Evolutionary conservation across 2,113 vertebrate genomes (phyloP), one percentile per base, ranked within the genome.

Genomic region (Nannobrachium achirus): DNA sequence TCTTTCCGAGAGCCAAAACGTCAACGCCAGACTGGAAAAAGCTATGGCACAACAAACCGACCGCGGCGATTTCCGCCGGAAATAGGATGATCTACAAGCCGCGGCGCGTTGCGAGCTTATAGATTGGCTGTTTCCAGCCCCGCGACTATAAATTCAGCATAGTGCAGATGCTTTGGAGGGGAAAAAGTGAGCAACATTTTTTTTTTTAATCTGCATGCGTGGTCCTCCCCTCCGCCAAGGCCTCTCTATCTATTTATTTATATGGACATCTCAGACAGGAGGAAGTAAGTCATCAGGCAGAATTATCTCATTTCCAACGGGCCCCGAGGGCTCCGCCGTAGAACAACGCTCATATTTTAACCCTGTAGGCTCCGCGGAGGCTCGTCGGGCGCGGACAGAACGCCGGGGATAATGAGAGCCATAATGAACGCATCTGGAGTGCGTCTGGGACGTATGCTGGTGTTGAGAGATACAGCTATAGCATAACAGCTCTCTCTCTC

Each of bases 221-320:
- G 53, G 38, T 49, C 52, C 64, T 61, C 63, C 56, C 74, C 59
- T 40, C 16, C 55, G 7, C 41, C 15, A 9, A 50, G n/a, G 33
- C 18, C 61, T 71, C 59, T 66, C 15, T 9, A 68, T 81, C 62
- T 84, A 63, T 85, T 84, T 80, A 83, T 86, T 83, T 76, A 69
- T 56, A 57, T 57, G 46, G 53, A 78, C 42, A 49, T 11, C 6
- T 38, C 68, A 61, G 41, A 56, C 62, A 49, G 63, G 65, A 78
- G 82, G 80, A 87, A 89, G 83, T 77, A 80, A 81, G 79, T 80
- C 80, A 85, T 84, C 71, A 80, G 79, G 78, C 20, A 44, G 71
- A 59, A 81, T 86, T 78, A 82, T 87, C 75, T 79, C 15, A 76
- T 85, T 84, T 81, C 70, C 77, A 87, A 44, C 57, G 49, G 66